Base-by-base conservation (phyloP, 2,888 invertebrate species). In the Ichneumoninae sp. region DNA sequence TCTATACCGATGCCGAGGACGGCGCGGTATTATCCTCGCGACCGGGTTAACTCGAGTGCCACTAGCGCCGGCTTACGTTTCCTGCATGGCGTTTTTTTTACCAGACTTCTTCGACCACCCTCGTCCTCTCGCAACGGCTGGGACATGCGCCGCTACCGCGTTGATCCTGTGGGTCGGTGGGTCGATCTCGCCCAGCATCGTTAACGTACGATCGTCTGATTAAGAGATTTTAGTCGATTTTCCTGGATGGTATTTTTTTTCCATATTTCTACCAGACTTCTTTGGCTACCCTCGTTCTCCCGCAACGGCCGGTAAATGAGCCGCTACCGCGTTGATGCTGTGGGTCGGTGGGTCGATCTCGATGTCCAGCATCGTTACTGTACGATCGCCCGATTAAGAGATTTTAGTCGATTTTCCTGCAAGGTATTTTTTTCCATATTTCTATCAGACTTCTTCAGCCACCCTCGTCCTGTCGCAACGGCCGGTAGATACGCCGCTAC, bases 21-120 rank as follows among this genome's bases (percentile, higher is more conserved):
- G 36, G 50, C 19, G 22, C 13, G 50, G 71, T 68, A 80, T 72
- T 72, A 80, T 72, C 74, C 74, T 80, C 65, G 52, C 52, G 69
- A 66, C 66, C 66, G 66, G 66, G 66, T 66, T 54, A 62, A 75
- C 69, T 50, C 68, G 68, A 33, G 57, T 57, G 40, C 62, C 57
- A 65, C 77, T 70, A 72, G 60, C 72, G 60, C 54, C 72, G 72
- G 44, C 33, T 47, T 44, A 19, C 50, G 62, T 62, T 65, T 65
- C 62, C 74, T 62, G 47, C 47, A 74, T 62, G 47, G 13, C 33
- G 62, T 44, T 60, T 74, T 47, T 26, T 26, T 44, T 50, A n/a
- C 8, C 16, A 47, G 3, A 8, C 3, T 44, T 30, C 44, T 44
- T 30, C 44, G 8, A 16, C 60, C 60, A 13, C 60, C 54, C 19